Base-by-base conservation (phyloP, 2,888 invertebrate genomes). In the Drepana falcataria region DNA sequence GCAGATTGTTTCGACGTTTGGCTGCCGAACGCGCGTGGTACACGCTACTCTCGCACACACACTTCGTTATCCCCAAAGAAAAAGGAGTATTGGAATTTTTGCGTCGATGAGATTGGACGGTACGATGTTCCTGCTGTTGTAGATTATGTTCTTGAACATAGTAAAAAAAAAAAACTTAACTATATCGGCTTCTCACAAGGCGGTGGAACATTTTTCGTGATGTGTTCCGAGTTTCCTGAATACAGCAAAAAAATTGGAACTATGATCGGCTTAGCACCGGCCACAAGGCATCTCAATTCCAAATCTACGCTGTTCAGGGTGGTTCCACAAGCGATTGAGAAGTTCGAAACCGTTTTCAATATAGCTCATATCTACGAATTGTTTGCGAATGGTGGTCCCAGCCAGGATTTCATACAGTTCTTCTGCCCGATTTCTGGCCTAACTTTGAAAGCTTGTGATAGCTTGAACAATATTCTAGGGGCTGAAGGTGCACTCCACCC, bases 91-190 rank as follows among this genome's bases (percentile, higher is more conserved):
- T 94, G 94, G 94, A 76, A 92, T 53, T 94, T 93, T 67, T 95
- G 95, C 62, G 97, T 94, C 93, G 95, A 97, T 73, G 94, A 96
- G 71, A 96, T 96, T 75, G 95, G 94, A 0, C 77, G 89, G 52
- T 92, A 87, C 63, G 97, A 97, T 78, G 68, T 97, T 4, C 96
- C 97, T 1, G 93, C 95, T 0, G 94, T 93, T 81, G 93, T 98
- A 49, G 94, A 97, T 73, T 93, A 94, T 71, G 87, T 94, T 1
- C 73, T 94, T 2, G 57, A 75, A 0, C 59, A 60, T 2, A 95
- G 95, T 0, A 89, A 91, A 0, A 85, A 91, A 7, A 63, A 87
- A 0, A 81, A 93, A 52, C 64, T 97, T 0, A 93, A 93, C 64
- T 96, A 96, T 73, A 81, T 95, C 7, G 97, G 96, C 0, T 96